Percentiles rank a stretch among this genome's conserved stretches.
phyloP scores from a whole-genome alignment of 92 coral and sea anemone species.

The Epizoanthus rinbou region DNA sequence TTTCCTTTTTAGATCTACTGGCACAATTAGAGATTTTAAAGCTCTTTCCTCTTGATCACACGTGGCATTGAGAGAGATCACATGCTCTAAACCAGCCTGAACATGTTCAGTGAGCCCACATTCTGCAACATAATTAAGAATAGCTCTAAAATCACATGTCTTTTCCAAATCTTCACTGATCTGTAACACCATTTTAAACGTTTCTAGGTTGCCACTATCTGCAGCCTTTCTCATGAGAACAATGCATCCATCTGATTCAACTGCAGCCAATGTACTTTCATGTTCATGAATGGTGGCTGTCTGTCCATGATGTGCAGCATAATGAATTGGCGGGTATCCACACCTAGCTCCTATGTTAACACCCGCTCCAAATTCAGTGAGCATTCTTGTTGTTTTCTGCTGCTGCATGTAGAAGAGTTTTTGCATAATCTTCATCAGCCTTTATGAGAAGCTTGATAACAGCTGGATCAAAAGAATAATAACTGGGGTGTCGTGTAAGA shows the following conservation, averaged over 20 bases:
- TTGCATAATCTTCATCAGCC: neutral
- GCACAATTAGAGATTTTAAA: neutral
- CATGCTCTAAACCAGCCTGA: neutral
- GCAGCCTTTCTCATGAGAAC: neutral
- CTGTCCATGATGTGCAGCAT: neutral
- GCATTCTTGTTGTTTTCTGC: neutral
- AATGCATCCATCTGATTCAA: neutral
- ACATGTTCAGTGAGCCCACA: neutral
- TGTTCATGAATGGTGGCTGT: neutral
- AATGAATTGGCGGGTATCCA: neutral
- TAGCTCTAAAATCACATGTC: neutral
- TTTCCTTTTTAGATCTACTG: no score
- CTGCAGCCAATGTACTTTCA: neutral
- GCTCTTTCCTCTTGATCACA: neutral
- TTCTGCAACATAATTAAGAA: neutral
- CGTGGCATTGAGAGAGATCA: neutral
- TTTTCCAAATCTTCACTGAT: neutral
- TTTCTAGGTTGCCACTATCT: conserved; percentile 1
- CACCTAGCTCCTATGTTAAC: neutral
- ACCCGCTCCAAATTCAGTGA: neutral
- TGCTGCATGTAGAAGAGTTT: neutral
- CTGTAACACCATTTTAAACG: neutral
- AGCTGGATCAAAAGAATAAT: neutral
- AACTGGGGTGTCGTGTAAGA: neutral
- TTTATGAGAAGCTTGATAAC: neutral